Evolutionary conservation across 2,888 invertebrate genomes (phyloP).

Genomic region (Clanis bilineata): DNA sequence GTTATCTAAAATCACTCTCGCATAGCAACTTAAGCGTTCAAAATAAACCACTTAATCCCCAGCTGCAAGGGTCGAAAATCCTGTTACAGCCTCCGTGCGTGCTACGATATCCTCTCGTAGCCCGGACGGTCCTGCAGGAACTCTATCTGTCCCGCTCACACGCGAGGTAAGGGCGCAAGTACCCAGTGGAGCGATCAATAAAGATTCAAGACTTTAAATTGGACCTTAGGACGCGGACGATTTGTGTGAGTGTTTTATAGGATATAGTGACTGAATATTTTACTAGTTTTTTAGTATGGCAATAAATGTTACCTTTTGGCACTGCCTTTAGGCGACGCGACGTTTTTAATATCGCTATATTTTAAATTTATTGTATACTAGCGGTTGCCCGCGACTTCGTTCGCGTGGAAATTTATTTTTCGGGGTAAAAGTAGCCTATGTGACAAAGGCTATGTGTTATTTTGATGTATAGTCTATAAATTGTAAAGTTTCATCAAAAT

Average conservation of each 20-base stretch:
- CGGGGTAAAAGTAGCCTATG: too few species aligned
- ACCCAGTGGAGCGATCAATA: constrained; percentile 63
- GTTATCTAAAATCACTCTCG: too few species aligned
- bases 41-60: constrained; percentile 10
- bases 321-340: not conserved
- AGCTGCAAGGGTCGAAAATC: constrained; percentile 31
- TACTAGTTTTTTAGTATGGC: constrained; percentile 18
- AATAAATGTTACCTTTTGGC: not conserved
- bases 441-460: too few species aligned
- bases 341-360: not conserved
- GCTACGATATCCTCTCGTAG: constrained; percentile 48
- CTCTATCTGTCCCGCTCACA: constrained; percentile 39
- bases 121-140: constrained; percentile 30
- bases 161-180: constrained; percentile 28
- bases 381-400: too few species aligned
- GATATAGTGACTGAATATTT: constrained; percentile 19
- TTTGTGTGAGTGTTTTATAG: constrained; percentile 2
- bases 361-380: not conserved
- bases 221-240: constrained; percentile 15
- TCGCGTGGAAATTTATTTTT: too few species aligned
- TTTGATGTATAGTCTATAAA: too few species aligned
- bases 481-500: too few species aligned
- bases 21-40: not conserved
- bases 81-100: constrained; percentile 20
- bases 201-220: constrained; percentile 59